Percentiles rank a stretch among this genome's conserved stretches.
Conservation (phyloP, 2,888 invertebrate genomes). For the Drosophila ochracea region DNA sequence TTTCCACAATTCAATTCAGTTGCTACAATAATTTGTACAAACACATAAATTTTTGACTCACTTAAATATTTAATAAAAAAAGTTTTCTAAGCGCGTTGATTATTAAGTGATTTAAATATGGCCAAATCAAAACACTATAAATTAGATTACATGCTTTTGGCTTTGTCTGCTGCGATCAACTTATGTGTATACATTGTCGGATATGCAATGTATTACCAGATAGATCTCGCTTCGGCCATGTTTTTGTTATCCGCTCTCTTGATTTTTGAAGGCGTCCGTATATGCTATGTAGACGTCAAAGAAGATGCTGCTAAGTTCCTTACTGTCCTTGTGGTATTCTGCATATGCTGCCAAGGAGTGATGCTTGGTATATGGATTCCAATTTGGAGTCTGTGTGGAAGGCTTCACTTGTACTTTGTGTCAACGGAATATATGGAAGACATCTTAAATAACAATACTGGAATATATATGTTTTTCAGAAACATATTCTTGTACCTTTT, state of each 20-base stretch:
- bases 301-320: neutral
- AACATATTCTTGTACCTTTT: neutral
- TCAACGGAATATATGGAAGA: neutral
- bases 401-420: neutral
- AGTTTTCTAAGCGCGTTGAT: neutral
- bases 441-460: neutral
- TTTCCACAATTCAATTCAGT: neutral
- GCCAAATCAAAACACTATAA: neutral
- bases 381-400: neutral
- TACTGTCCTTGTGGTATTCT: neutral
- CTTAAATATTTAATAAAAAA: neutral
- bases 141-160: neutral
- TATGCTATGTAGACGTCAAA: neutral
- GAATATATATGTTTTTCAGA: neutral
- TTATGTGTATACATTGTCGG: neutral
- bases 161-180: neutral
- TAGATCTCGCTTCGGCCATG: neutral
- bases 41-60: neutral
- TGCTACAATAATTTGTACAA: neutral
- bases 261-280: neutral
- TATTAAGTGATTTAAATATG: neutral
- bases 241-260: neutral
- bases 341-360: neutral
- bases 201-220: neutral
- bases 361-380: neutral